Base-by-base conservation (phyloP, 2,888 invertebrate genomes). In the Candidula unifasciata region DNA sequence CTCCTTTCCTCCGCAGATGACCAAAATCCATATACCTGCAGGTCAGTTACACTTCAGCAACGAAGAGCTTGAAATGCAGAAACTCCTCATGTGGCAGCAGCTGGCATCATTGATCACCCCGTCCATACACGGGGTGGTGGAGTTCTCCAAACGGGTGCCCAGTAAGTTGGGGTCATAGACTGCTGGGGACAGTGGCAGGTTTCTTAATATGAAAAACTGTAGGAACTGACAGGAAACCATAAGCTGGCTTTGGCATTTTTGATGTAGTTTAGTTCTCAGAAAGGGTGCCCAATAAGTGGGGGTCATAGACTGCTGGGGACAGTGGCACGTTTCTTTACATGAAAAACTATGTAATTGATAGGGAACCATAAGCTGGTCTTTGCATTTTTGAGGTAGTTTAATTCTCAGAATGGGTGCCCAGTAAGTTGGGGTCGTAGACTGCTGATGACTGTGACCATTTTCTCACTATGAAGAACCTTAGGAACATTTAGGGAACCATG, bases 261-360 rank as follows among this genome's bases (percentile, higher is more conserved):
- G n/a, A n/a, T n/a, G n/a, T 98, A 89, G 99, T 99, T 54, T 98
- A 99, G 94, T 99, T 98, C 94, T 98, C 98, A 82, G 99, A 99
- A 94, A 95, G 97, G 90, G 96, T 98, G 90, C 98, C 99, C 88
- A 97, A 95, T 95, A 86, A 81, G 88, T 86, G n/a, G 30, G 21
- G 37, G 2, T 21, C 18, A 13, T 60, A n/a, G 21, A 21, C 60
- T 60, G 60, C n/a, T 21, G n/a, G 60, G 10, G 44, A 44, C 1
- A 1, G 44, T 44, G 44, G 44, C 44, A 44, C 3, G 24, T 60
- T 60, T 21, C 60, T n/a, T 24, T 60, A 13, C 21, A 21, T 60
- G 21, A 5, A 60, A 44, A 44, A 44, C 44, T 44, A 13, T 44
- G 6, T 6, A 44, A 44, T 13, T 10, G 6, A 10, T 13, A 44